Conservation (phyloP, 2,113 vertebrate species). For the Chlorodrepanis virens region DNA sequence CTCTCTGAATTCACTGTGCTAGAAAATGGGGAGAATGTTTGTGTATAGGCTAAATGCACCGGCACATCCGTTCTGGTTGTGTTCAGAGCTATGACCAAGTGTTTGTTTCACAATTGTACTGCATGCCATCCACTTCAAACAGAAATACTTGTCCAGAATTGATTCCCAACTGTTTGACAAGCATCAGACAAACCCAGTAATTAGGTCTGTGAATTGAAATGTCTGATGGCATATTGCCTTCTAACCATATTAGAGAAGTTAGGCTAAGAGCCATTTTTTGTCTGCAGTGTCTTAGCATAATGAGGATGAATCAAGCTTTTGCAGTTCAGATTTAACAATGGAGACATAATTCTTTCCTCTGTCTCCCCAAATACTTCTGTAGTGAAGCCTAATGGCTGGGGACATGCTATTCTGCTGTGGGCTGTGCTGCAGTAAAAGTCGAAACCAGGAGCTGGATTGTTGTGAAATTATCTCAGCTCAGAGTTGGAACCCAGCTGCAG, state of each 20-base stretch:
- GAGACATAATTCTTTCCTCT: background rate
- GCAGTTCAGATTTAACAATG: background rate
- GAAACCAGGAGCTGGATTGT: background rate
- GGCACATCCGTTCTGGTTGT: background rate
- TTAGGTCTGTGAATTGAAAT: slow-evolving; percentile 69
- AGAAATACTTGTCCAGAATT: slow-evolving; percentile 30
- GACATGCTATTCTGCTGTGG: rapidly evolving
- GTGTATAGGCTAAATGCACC: background rate
- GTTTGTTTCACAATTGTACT: background rate
- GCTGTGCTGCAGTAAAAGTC: background rate
- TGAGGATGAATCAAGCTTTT: slow-evolving; percentile 7
- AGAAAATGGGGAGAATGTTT: background rate
- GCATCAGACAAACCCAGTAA: slow-evolving; percentile 63
- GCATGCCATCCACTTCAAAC: background rate
- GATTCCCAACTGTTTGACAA: slow-evolving; percentile 37
- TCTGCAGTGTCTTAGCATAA: slow-evolving; percentile 37
- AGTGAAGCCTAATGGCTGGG: background rate
- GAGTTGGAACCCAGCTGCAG: background rate
- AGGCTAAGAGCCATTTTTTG: slow-evolving; percentile 57
- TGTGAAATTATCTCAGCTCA: background rate
- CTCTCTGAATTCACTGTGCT: background rate
- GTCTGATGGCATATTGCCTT: slow-evolving; percentile 24
- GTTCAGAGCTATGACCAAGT: background rate
- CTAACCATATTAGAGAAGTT: background rate
- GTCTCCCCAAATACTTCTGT: background rate